Evolutionary conservation across 2,113 vertebrate genomes (phyloP).

Genomic region (Pituophis catenifer): DNA sequence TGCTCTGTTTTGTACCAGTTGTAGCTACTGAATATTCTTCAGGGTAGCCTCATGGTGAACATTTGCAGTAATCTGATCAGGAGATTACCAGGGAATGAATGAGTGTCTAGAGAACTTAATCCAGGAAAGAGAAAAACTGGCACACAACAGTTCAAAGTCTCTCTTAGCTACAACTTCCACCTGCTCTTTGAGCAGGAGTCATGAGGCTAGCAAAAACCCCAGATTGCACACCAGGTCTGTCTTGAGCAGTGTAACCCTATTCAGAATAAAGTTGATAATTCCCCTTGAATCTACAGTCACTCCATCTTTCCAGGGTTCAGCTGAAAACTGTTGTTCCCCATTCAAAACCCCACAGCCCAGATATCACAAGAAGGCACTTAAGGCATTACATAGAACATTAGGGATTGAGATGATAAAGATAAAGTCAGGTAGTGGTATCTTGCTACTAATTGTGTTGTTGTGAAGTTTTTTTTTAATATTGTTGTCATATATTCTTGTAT

Average conservation of each 20-base stretch:
- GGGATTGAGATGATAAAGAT: neutral
- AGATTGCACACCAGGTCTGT: neutral
- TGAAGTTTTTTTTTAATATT: neutral
- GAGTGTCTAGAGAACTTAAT: neutral
- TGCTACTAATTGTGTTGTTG: neutral
- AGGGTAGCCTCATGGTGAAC: too few relatives aligned
- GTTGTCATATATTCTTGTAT: neutral
- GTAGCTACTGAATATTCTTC: too few relatives aligned
- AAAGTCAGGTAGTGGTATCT: neutral
- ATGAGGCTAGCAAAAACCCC: neutral
- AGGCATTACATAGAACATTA: neutral
- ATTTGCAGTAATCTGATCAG: neutral
- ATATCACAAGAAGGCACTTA: neutral
- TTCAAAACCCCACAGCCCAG: neutral
- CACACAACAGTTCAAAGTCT: neutral
- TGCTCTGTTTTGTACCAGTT: too few relatives aligned
- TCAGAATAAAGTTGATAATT: neutral
- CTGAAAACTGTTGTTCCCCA: neutral
- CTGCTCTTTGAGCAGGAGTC: too few relatives aligned
- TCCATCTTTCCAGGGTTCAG: neutral
- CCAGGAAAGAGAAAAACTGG: neutral
- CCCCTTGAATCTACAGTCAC: too few relatives aligned
- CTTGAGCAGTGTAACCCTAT: neutral
- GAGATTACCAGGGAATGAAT: neutral
- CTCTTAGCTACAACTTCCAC: neutral